These are phyloP conservation scores for Luperina nickerlii DNA, from an alignment of 2,888 invertebrate species.

Conservation along the genomic window DNA sequence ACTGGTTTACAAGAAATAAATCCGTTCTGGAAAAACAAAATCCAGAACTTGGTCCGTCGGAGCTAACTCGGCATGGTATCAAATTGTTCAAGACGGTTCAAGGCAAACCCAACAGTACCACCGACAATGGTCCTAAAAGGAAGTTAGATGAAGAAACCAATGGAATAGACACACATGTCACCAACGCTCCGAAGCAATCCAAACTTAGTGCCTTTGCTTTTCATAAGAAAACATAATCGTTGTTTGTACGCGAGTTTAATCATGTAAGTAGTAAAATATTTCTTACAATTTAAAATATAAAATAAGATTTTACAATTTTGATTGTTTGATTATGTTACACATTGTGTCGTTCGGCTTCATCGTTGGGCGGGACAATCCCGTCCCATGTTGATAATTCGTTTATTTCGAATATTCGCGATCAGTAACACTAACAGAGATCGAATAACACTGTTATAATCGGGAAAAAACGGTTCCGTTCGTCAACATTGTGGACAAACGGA, in stretches of 20 bases:
- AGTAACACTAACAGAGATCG: background rate
- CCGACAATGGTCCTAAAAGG: slow-evolving; percentile 78
- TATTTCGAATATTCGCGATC: background rate
- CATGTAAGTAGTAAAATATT: slow-evolving; percentile 39
- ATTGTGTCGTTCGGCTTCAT: background rate
- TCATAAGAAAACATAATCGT: slow-evolving; percentile 77
- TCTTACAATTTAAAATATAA: slow-evolving; percentile 52
- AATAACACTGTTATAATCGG: background rate
- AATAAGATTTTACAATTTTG: slow-evolving; percentile 11
- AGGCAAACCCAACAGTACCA: slow-evolving; percentile 61
- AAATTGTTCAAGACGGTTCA: slow-evolving; percentile 87
- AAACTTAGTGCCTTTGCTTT: slow-evolving; percentile 88
- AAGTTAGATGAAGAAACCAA: slow-evolving; percentile 80
- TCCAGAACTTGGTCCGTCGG: slow-evolving; percentile 88
- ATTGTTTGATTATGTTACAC: slow-evolving; percentile 4
- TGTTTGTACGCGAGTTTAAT: slow-evolving; percentile 23
- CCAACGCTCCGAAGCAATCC: slow-evolving; percentile 85
- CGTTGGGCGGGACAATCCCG: background rate
- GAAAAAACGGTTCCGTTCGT: background rate
- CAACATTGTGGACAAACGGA: background rate
- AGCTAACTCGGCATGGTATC: slow-evolving; percentile 90
- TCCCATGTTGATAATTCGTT: background rate
- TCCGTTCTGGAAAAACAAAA: slow-evolving; percentile 88
- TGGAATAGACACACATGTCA: slow-evolving; percentile 70
- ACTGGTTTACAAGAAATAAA: slow-evolving; percentile 91